A percentile compares a stretch with the other conserved stretches of the same genome.
These are phyloP conservation scores for Saguinus midas DNA, from an alignment of 2,113 vertebrate genomes.

Conservation along the genomic window DNA sequence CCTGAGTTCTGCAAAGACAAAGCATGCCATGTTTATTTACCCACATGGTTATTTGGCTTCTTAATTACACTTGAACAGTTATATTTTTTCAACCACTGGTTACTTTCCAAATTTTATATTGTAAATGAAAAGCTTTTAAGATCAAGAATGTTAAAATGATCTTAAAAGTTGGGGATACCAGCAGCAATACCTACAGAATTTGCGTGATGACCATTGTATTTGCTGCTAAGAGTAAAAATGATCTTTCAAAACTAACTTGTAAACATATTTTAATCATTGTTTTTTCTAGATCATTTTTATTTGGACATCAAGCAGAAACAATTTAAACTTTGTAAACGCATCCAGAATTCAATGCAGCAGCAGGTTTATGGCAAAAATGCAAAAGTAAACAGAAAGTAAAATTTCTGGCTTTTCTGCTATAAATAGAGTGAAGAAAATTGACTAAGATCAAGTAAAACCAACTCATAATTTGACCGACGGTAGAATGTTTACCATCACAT, in stretches of 20 bases:
- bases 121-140: constrained; percentile 61
- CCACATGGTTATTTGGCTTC: not conserved
- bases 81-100: constrained; percentile 69
- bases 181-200: constrained; percentile 66
- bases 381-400: constrained; percentile 78
- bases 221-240: constrained; percentile 75
- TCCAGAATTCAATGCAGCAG: constrained; percentile 81
- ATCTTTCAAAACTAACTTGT: constrained; percentile 74
- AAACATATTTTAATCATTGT: constrained; percentile 69
- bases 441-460: constrained; percentile 84
- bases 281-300: constrained; percentile 64
- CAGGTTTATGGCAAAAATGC: constrained; percentile 74
- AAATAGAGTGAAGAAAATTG: constrained; percentile 82
- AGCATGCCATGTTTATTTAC: not conserved
- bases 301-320: constrained; percentile 79
- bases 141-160: constrained; percentile 67
- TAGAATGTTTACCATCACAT: constrained; percentile 86
- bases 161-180: constrained; percentile 60
- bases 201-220: constrained; percentile 72
- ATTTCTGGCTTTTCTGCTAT: constrained; percentile 84
- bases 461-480: constrained; percentile 83
- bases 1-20: not conserved
- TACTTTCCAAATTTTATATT: constrained; percentile 73
- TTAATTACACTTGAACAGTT: constrained; percentile 50
- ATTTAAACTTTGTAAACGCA: constrained; percentile 80